A percentile compares a stretch with the other conserved stretches of the same genome.
Evolutionary conservation across 1,140 invertebrate species (phyloP).

Genomic region (Pachypeltis micranthus): DNA sequence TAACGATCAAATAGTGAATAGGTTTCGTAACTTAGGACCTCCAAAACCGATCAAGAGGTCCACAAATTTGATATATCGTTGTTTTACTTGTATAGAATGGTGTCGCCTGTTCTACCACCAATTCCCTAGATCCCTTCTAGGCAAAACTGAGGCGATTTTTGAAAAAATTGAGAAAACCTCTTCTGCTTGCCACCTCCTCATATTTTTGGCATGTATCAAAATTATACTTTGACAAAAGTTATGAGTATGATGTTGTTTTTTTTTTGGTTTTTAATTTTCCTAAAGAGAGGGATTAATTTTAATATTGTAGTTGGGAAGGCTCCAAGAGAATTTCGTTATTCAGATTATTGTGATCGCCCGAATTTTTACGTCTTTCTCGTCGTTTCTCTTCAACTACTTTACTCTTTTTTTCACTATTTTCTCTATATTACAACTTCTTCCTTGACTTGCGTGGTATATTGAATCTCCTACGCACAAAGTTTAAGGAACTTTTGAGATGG

Average conservation of each 20-base stretch:
- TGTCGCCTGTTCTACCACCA: no score
- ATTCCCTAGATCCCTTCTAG: no score
- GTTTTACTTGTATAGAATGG: no score
- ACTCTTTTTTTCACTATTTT: slow-evolving; percentile 14
- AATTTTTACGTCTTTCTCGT: slow-evolving; percentile 18
- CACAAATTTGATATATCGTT: no score
- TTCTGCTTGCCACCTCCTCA: no score
- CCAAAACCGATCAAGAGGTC: no score
- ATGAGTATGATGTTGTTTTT: slow-evolving; percentile 17
- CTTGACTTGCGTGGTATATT: slow-evolving; percentile 13
- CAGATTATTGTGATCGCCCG: slow-evolving; percentile 18
- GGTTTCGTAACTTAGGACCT: no score
- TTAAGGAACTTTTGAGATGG: slow-evolving; percentile 95
- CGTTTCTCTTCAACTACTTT: slow-evolving; percentile 15
- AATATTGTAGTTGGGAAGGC: slow-evolving; percentile 16
- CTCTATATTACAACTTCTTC: slow-evolving; percentile 17
- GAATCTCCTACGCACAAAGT: slow-evolving; percentile 32
- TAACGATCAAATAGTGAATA: no score
- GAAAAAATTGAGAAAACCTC: no score
- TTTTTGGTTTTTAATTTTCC: slow-evolving; percentile 14
- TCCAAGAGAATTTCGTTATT: slow-evolving; percentile 16
- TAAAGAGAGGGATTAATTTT: slow-evolving; percentile 8
- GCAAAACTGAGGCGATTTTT: no score
- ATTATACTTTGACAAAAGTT: slow-evolving; percentile 18
- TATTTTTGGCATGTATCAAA: slow-evolving; percentile 1